Percentiles rank a stretch among this genome's conserved stretches.
Conservation (phyloP, 2,113 vertebrate species). For the Caranx melampygus region DNA sequence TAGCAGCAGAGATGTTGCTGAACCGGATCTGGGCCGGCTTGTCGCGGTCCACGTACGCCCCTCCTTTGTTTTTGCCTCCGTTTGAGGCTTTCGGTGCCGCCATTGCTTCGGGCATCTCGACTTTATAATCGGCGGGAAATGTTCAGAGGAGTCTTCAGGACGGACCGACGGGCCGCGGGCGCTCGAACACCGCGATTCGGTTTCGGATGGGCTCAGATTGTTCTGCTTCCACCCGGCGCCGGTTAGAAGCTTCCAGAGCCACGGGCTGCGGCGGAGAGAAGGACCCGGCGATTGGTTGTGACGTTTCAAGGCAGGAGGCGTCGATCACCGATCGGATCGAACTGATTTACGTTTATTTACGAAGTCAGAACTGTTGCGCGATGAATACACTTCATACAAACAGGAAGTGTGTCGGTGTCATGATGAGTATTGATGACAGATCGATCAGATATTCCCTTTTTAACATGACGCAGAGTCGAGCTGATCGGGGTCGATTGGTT, state of each 20-base stretch:
- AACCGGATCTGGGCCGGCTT: slow-evolving; percentile 97
- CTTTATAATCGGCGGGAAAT: slow-evolving; percentile 18
- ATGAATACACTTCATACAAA: no score
- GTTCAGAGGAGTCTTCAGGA: not conserved
- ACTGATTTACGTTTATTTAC: rapidly evolving
- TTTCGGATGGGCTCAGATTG: slow-evolving; percentile 82
- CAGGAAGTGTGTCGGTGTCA: no score
- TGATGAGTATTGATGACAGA: no score
- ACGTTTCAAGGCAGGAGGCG: slow-evolving; percentile 43
- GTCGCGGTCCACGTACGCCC: slow-evolving; percentile 94
- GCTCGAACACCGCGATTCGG: not conserved
- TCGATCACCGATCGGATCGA: not conserved
- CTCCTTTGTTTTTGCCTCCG: slow-evolving; percentile 80
- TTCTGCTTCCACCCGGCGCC: not conserved
- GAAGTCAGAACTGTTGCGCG: no score
- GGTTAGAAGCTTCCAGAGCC: slow-evolving; percentile 90
- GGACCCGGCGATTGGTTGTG: slow-evolving; percentile 73
- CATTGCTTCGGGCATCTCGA: slow-evolving; percentile 86
- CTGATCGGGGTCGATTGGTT: slow-evolving; percentile 38
- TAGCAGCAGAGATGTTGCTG: slow-evolving; percentile 96
- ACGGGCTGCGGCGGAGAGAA: slow-evolving; percentile 60
- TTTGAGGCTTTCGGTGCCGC: slow-evolving; percentile 57
- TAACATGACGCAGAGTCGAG: not conserved
- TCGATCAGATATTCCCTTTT: no score
- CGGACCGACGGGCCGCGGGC: not conserved